Evolutionary conservation across 2,113 vertebrate species (phyloP), one percentile per base, ranked within the genome.

Genomic region (Parotia lawesii): DNA sequence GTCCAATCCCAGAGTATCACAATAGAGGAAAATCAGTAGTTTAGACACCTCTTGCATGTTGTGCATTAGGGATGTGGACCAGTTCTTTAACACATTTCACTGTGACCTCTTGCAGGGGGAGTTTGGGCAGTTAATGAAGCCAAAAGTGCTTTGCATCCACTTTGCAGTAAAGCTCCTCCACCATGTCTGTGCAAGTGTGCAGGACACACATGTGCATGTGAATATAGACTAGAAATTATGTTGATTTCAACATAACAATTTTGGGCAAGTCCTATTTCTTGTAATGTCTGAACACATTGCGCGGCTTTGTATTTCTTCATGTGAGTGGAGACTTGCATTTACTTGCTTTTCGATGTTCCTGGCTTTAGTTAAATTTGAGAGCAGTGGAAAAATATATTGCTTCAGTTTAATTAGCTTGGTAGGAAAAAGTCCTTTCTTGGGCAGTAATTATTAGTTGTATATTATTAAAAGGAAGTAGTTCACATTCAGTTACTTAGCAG

Each of bases 361-460:
- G 11, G 9, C 76, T 94, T 86, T 92, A 93, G 93, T 93, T 96
- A 92, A 94, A 84, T 90, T 74, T 74, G 71, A 86, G 78, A 91
- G 83, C 57, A 53, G 75, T 64, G 21, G 6, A 93, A 95, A 89
- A 95, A 90, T 86, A 65, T 18, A 92, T 87, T 77, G 79, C 92
- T 86, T 80, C 27, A 67, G 73, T 90, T 94, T 97, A 95, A 97
- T 96, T 95, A 95, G 93, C 65, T 57, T 12, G 40, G 31, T 74
- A 65, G 91, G 75, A 47, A 70, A 71, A 91, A 83, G 25, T 78
- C 75, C 27, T 92, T 95, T 94, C 75, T 87, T 94, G 76, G 85
- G 83, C 85, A 84, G 73, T 96, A 95, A 94, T 95, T 97, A 94
- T 97, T 97, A 95, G 85, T 81, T 86, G 72, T 86, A 4, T 94